Conservation (phyloP, 1,140 invertebrate genomes). For the Euwallacea similis region DNA sequence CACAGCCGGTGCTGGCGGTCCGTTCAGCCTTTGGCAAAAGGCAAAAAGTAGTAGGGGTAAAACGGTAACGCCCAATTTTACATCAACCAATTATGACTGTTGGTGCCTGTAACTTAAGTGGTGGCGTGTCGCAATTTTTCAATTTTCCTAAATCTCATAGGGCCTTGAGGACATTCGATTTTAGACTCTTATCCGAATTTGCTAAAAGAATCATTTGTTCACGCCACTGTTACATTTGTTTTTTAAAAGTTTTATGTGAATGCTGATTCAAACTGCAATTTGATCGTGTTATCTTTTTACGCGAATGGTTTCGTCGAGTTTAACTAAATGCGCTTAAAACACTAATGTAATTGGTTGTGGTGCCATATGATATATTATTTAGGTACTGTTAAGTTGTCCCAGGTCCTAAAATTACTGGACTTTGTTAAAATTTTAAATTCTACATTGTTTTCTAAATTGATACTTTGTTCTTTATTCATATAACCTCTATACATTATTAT, state of each 20-base stretch:
- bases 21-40: slow-evolving; percentile 17
- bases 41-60: slow-evolving; percentile 25
- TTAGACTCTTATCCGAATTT: background rate
- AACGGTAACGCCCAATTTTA: slow-evolving; percentile 50
- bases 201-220: background rate
- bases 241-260: background rate
- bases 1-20: background rate
- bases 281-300: background rate
- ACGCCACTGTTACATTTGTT: background rate
- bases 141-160: slow-evolving; percentile 12
- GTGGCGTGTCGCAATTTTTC: slow-evolving; percentile 37
- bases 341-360: slow-evolving; percentile 31
- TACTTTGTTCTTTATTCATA: slow-evolving; percentile 47
- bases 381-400: slow-evolving; percentile 26
- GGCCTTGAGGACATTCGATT: slow-evolving; percentile 37
- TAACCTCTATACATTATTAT: slow-evolving; percentile 45
- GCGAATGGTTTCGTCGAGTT: background rate
- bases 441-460: slow-evolving; percentile 17
- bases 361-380: slow-evolving; percentile 28
- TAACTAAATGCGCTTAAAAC: slow-evolving; percentile 23
- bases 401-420: slow-evolving; percentile 31
- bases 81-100: slow-evolving; percentile 49
- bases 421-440: slow-evolving; percentile 35
- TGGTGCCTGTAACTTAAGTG: slow-evolving; percentile 44
- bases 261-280: background rate